Evolutionary conservation across 2,888 invertebrate species (phyloP).

Genomic region (Yponomeuta cagnagella): DNA sequence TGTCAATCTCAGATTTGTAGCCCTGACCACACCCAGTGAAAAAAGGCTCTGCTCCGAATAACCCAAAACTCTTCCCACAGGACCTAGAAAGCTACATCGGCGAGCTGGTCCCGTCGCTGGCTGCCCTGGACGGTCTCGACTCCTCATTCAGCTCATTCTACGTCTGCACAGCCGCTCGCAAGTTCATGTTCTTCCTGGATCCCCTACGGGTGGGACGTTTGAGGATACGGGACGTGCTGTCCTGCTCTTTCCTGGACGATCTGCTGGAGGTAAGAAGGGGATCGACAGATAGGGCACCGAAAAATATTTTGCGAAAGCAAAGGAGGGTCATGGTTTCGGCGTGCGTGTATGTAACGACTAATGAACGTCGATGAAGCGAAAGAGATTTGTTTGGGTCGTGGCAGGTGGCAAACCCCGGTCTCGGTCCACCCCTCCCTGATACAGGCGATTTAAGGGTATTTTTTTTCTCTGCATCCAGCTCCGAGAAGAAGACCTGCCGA

Average conservation of each 20-base stretch:
- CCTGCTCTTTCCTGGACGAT: conserved; percentile 94
- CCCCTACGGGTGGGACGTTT: conserved; percentile 91
- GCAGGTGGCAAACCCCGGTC: no score
- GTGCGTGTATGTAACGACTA: no score
- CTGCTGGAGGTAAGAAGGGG: conserved; percentile 81
- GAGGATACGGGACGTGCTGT: conserved; percentile 92
- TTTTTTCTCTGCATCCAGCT: conserved; percentile 57
- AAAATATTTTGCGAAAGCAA: no score
- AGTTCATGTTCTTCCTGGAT: conserved; percentile 97
- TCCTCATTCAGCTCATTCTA: conserved; percentile 97
- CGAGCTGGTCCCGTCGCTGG: conserved; percentile 93
- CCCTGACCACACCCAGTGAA: no score
- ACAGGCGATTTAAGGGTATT: no score
- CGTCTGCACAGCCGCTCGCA: conserved; percentile 95
- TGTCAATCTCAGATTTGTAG: no score
- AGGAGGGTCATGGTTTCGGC: no score
- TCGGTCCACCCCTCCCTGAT: no score
- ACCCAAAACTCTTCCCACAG: conserved; percentile 49
- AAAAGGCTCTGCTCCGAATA: no score
- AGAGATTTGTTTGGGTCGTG: no score
- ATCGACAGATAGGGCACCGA: conserved; percentile 18
- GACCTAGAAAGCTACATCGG: conserved; percentile 96
- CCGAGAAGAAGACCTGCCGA: conserved; percentile 88
- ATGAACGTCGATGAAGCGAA: no score
- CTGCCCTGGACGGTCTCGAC: conserved; percentile 92